phyloP scores from a whole-genome alignment of 1,140 invertebrate genomes.

The Panagrolaimus sp. region DNA sequence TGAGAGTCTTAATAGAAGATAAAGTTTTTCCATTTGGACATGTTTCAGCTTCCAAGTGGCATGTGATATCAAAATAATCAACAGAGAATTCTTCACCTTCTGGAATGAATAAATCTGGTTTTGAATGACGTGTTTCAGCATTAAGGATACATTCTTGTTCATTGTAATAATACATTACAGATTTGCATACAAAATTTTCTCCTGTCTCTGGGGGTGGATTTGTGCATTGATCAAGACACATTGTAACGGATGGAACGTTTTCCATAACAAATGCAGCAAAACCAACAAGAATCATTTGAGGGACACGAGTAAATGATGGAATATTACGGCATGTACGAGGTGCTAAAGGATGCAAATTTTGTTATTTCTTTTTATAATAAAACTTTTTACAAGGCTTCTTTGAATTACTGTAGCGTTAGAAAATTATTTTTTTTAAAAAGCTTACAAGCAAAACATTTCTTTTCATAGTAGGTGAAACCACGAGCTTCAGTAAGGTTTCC shows the following conservation, averaged over 20 bases:
- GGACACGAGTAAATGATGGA: slow-evolving; percentile 54
- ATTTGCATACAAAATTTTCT: slow-evolving; percentile 57
- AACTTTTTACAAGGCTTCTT: neutral
- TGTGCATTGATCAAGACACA: slow-evolving; percentile 58
- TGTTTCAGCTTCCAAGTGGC: slow-evolving; percentile 48
- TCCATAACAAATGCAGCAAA: slow-evolving; percentile 59
- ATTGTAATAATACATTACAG: slow-evolving; percentile 58
- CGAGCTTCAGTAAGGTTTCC: slow-evolving; percentile 46
- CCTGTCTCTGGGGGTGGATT: slow-evolving; percentile 58
- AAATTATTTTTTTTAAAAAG: neutral
- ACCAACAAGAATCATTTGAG: slow-evolving; percentile 57
- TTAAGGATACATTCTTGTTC: slow-evolving; percentile 58
- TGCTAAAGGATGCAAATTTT: no score
- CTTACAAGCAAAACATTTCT: slow-evolving; percentile 58
- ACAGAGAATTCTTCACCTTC: slow-evolving; percentile 57
- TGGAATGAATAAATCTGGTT: slow-evolving; percentile 57
- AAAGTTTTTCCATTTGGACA: slow-evolving; percentile 48
- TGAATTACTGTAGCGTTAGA: neutral
- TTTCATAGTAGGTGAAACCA: slow-evolving; percentile 56
- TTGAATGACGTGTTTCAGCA: slow-evolving; percentile 51
- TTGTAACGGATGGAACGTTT: slow-evolving; percentile 58
- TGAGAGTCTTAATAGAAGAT: slow-evolving; percentile 43
- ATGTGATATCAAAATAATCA: slow-evolving; percentile 58
- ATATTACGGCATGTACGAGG: slow-evolving; percentile 56
- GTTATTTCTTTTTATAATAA: no score